phyloP scores from a whole-genome alignment of 2,797 vertebrate species.

The Neosilurus hyrtlii region DNA sequence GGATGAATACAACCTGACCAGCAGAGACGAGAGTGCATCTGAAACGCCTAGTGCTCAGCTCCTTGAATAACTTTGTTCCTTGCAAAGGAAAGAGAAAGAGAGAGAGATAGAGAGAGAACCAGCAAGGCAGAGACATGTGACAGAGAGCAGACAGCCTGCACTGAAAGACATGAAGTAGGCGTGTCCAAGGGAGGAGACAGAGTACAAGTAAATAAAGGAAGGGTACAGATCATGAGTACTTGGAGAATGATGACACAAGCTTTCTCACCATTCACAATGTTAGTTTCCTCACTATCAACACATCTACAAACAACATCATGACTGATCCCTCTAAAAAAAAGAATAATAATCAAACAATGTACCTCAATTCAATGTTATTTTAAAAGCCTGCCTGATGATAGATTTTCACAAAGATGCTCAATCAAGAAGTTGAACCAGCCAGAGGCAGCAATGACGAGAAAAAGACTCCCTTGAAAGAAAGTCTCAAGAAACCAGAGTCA shows the following conservation, averaged over 20 bases:
- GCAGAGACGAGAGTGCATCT: slow-evolving; percentile 45
- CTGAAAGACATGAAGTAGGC: slow-evolving; percentile 33
- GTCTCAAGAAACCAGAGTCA: neutral
- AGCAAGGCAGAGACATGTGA: slow-evolving; percentile 35
- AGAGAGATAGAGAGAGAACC: slow-evolving; percentile 20
- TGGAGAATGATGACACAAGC: neutral
- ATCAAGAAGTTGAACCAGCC: neutral
- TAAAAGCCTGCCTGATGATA: neutral
- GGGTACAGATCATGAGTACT: slow-evolving; percentile 8
- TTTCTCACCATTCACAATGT: neutral
- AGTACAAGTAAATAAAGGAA: slow-evolving; percentile 7
- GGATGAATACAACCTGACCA: slow-evolving; percentile 60
- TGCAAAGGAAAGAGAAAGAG: neutral
- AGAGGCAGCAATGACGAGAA: neutral
- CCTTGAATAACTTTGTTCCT: slow-evolving; percentile 35
- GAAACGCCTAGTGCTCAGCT: slow-evolving; percentile 28
- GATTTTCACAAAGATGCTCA: neutral
- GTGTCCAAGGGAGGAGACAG: slow-evolving; percentile 21
- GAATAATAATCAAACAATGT: no score
- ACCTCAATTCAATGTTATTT: neutral
- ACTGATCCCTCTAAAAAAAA: neutral
- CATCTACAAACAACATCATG: neutral
- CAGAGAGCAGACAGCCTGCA: slow-evolving; percentile 50
- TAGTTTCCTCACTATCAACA: neutral
- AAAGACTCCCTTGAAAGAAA: neutral